Conservation (phyloP, 1,140 invertebrate species). For the Nixonia krombeini region DNA sequence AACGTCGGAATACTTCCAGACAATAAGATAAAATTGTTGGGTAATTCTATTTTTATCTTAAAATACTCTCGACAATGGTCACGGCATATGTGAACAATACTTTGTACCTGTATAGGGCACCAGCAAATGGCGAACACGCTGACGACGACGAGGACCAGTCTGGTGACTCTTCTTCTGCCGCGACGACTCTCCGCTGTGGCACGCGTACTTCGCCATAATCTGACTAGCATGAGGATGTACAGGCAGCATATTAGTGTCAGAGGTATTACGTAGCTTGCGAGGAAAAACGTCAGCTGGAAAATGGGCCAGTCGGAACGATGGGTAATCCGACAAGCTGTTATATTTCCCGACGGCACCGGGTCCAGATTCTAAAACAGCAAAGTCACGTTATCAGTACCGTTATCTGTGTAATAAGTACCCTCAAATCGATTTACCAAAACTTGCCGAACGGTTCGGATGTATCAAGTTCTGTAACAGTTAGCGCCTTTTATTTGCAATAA, state of each 20-base stretch:
- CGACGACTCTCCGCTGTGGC: constrained; percentile 80
- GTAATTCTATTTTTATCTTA: too few species aligned
- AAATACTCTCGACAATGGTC: too few species aligned
- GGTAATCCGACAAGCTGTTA: constrained; percentile 64
- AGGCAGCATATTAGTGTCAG: constrained; percentile 89
- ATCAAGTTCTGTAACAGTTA: too few species aligned
- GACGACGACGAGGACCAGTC: constrained; percentile 94
- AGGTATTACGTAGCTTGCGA: constrained; percentile 89
- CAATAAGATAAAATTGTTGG: too few species aligned
- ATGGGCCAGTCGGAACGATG: constrained; percentile 56
- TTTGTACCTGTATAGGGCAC: constrained; percentile 89
- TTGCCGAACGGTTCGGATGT: too few species aligned
- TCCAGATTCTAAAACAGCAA: constrained; percentile 52
- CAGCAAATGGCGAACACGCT: constrained; percentile 96
- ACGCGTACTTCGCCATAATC: constrained; percentile 88
- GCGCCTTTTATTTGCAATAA: too few species aligned
- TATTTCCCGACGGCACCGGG: constrained; percentile 25
- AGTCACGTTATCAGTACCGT: too few species aligned
- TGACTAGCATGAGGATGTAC: constrained; percentile 91
- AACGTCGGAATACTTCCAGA: too few species aligned
- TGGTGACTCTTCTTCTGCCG: constrained; percentile 91
- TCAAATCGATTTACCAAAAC: too few species aligned
- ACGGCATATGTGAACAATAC: too few species aligned
- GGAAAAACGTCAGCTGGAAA: constrained; percentile 84
- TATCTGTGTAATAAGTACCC: too few species aligned